phyloP scores from a whole-genome alignment of 2,888 invertebrate genomes.

The Archaeoteleia sp. region DNA sequence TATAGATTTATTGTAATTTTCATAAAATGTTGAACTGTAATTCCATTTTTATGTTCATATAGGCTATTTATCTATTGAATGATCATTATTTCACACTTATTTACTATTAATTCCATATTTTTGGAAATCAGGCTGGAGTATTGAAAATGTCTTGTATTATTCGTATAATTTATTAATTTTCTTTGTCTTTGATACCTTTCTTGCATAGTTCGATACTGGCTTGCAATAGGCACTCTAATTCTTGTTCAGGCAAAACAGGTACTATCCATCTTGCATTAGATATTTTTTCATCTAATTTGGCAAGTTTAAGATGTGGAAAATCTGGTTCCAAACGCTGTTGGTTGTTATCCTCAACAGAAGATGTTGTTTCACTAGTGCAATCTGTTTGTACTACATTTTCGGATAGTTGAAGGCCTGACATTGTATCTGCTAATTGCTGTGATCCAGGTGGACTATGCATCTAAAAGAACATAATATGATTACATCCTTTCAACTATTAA shows the following conservation, averaged over 20 bases:
- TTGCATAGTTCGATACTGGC: slow-evolving; percentile 91
- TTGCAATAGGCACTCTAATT: slow-evolving; percentile 92
- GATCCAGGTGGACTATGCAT: slow-evolving; percentile 72
- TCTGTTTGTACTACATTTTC: slow-evolving; percentile 70
- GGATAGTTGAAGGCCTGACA: slow-evolving; percentile 70
- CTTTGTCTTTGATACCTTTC: slow-evolving; percentile 82
- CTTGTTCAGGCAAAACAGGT: slow-evolving; percentile 96
- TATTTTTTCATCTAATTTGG: slow-evolving; percentile 95
- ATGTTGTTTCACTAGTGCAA: slow-evolving; percentile 64
- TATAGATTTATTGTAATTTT: no score
- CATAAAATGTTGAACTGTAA: no score
- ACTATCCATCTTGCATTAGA: slow-evolving; percentile 98
- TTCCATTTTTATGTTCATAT: no score
- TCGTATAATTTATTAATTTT: no score
- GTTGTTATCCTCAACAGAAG: slow-evolving; percentile 66
- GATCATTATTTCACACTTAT: no score
- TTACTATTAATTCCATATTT: no score
- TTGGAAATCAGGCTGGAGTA: no score
- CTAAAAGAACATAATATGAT: no score
- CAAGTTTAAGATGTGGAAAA: slow-evolving; percentile 92
- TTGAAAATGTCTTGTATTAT: no score
- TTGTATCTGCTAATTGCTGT: slow-evolving; percentile 70
- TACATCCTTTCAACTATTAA: no score
- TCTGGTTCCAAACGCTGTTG: slow-evolving; percentile 78
- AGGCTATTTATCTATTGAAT: no score